Evolutionary conservation across 1,140 invertebrate species (phyloP), one percentile per base, ranked within the genome.

Genomic region (Odontomachus brunneus): DNA sequence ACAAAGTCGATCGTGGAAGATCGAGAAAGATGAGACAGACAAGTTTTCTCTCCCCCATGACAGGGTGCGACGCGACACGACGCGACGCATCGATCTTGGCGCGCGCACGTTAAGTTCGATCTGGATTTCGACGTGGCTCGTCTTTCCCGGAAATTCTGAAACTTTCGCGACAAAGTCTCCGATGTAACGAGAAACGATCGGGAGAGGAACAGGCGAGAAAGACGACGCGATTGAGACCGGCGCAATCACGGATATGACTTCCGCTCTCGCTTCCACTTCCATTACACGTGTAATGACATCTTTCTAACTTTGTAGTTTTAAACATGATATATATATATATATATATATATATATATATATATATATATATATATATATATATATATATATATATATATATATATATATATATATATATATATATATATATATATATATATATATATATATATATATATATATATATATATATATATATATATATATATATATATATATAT

Each of bases 1-100:
- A 84, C 71, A 81, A 88, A 88, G 84, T 86, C 73, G 84, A 87
- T 87, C 82, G 85, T 44, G 65, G 22, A 73, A 55, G 65, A 9
- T 33, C 24, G 73, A 49, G 71, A 38, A 38, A 59, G 83, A 80
- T 55, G 72, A 62, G 66, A 53, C 29, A 67, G 87, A 85, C n/a
- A 85, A 88, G 83, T 60, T 88, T 82, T 71, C n/a, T n/a, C 67
- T 78, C 55, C 49, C 78, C 26, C 49, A 14, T 26, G 19, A 24
- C 17, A 19, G 1, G 72, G 26, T 44, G 12, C 57, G 5, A n/a
- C 53, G 51, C 17, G 22, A 19, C 51, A 44, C 65, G 49, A 44
- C 65, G 49, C 63, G 65, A 49, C 19, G 76, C 73, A 88, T 88
- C 86, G 86, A 88, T 88, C 82, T 84, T 55, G 57, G 12, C 38